phyloP scores from a whole-genome alignment of 2,113 vertebrate genomes.

The Psammodynastes pulverulentus region DNA sequence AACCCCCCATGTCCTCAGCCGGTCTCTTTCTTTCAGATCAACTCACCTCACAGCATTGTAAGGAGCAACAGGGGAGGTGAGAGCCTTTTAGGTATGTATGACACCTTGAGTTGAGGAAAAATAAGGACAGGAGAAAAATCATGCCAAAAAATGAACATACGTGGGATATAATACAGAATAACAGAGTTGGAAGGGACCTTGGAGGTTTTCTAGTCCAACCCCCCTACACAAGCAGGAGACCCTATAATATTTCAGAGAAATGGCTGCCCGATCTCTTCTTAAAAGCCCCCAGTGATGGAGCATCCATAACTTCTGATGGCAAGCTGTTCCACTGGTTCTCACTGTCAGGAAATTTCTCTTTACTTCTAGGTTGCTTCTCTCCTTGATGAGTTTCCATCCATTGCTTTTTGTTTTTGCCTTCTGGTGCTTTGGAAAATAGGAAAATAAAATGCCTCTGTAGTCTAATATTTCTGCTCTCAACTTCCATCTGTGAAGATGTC shows the following conservation, averaged over 20 bases:
- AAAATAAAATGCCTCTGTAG: background rate
- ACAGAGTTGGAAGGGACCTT: background rate
- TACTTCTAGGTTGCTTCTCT: background rate
- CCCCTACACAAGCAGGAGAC: background rate
- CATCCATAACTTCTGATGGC: background rate
- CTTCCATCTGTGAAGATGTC: background rate
- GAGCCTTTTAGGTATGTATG: background rate
- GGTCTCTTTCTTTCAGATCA: background rate
- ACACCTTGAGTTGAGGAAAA: background rate
- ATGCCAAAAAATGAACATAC: background rate
- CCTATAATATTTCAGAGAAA: background rate
- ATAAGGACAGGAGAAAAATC: background rate
- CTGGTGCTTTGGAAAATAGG: background rate
- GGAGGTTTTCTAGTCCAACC: background rate
- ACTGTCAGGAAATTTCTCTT: background rate
- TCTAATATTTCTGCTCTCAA: background rate
- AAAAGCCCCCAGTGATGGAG: background rate
- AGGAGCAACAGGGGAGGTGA: background rate
- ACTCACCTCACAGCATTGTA: background rate
- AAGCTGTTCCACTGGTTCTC: background rate
- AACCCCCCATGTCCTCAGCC: background rate
- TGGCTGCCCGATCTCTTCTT: background rate
- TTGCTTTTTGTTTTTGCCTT: background rate
- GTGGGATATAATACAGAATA: background rate
- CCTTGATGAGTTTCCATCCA: background rate